Evolutionary conservation across 2,113 vertebrate species (phyloP).

Genomic region (Lota lota): DNA sequence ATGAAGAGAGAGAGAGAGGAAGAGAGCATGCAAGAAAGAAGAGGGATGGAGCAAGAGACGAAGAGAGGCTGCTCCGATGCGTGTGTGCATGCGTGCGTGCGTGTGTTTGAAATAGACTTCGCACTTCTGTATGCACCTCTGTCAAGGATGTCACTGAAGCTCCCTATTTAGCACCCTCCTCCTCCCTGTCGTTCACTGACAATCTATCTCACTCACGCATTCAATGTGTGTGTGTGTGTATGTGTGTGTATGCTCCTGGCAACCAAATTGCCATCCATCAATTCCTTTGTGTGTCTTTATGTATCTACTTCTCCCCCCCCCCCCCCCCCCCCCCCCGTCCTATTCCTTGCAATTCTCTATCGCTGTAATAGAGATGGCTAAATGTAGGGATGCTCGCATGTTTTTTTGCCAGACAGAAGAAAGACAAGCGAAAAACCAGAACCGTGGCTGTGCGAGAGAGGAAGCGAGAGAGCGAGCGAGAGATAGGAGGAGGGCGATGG

Average conservation of each 20-base stretch:
- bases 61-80: neutral
- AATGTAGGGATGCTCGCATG: constrained; percentile 41
- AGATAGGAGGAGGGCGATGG: constrained; percentile 12
- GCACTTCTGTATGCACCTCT: constrained; percentile 60
- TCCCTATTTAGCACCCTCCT: constrained; percentile 46
- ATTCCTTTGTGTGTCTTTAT: constrained; percentile 56
- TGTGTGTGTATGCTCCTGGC: constrained; percentile 13
- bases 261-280: constrained; percentile 57
- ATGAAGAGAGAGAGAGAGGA: neutral
- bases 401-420: constrained; percentile 50
- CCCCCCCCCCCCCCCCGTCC: constrained; percentile 22
- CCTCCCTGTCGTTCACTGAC: constrained; percentile 11
- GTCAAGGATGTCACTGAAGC: constrained; percentile 60
- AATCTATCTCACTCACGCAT: constrained; percentile 15
- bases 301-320: constrained; percentile 45
- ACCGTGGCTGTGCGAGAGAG: neutral
- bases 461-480: constrained; percentile 9
- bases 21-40: constrained; percentile 8
- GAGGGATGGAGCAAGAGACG: constrained; percentile 15
- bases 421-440: constrained; percentile 18
- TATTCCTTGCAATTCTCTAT: neutral
- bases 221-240: constrained; percentile 4
- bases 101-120: constrained; percentile 49
- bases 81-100: constrained; percentile 9
- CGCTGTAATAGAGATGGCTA: too few species aligned